A percentile compares a stretch with the other conserved stretches of the same genome.
Conservation (phyloP, 2,113 vertebrate species). For the Miniopterus natalensis region DNA sequence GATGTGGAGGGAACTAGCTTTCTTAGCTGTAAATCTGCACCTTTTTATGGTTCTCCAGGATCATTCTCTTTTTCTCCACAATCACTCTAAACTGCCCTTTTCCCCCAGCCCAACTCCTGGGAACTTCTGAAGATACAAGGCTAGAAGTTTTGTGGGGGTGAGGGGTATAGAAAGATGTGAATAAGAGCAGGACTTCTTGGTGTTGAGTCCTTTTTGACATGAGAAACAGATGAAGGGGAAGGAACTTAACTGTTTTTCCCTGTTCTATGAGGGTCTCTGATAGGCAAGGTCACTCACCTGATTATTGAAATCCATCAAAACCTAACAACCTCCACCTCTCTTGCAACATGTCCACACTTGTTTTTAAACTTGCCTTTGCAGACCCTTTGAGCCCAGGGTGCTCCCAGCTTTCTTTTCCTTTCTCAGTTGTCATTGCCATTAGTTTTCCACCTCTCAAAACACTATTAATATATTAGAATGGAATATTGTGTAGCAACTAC, state of each 20-base stretch:
- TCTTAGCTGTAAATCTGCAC: constrained; percentile 79
- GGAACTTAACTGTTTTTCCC: neutral
- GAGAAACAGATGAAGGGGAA: neutral
- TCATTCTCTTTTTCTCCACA: constrained; percentile 25
- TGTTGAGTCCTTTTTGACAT: neutral
- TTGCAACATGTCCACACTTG: neutral
- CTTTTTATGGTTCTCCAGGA: constrained; percentile 75
- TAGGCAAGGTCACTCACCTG: neutral
- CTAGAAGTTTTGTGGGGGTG: neutral
- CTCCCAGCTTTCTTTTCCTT: neutral
- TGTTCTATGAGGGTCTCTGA: neutral
- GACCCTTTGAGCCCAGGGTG: neutral
- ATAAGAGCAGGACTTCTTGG: constrained; percentile 15
- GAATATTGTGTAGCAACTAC: neutral
- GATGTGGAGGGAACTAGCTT: constrained; percentile 60
- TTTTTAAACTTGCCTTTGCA: constrained; percentile 1
- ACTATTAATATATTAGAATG: neutral
- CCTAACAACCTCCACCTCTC: neutral
- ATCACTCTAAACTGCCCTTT: constrained; percentile 39
- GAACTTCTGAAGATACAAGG: constrained; percentile 9
- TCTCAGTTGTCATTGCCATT: neutral
- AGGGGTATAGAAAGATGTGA: neutral
- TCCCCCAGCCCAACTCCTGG: neutral
- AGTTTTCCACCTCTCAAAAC: neutral
- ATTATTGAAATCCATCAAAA: neutral